Base-by-base conservation (phyloP, 2,888 invertebrate species). In the Neoscelio sp. region DNA sequence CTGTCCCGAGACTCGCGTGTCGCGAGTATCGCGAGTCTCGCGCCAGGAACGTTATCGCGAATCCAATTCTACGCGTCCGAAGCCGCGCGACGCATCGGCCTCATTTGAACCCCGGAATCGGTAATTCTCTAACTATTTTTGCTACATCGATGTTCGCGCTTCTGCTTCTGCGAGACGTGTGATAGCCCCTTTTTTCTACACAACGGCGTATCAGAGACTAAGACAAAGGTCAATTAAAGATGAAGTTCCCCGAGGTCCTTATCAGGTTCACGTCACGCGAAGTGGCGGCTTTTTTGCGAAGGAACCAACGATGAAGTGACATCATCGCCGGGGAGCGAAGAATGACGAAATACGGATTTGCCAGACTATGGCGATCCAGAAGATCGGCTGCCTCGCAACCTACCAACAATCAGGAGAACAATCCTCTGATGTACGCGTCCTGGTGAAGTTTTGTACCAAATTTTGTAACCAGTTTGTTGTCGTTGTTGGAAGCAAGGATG, bases 341-440 rank as follows among this genome's bases (percentile, higher is more conserved):
- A n/a, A 90, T 90, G 90, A 90, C 90, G 60, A 90, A 87, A 79
- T 90, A 90, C 87, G 88, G 89, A 44, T 86, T 90, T 68, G 89
- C 89, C 48, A 86, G 90, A 68, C 78, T 90, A 76, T 90, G 90
- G 90, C 87, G 90, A 38, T 85, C 89, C 67, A 84, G 90, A 68
- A 85, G 90, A 28, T 89, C 90, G 70, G 82, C 86, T 74, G 84
- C 86, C 50, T 85, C 87, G 35, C 90, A 89, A 70, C 87, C 88
- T 33, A 79, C 85, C 52, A 87, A 86, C 87, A 87, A 87, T 84
- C 90, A 89, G 88, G 90, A 90, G 82, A 90, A 88, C 89, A 90
- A 90, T 85, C 90, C 90, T 71, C 87, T 90, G 84, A 90, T 90
- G 90, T 90, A 90, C 85, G 89, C 62, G 64, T 12, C 35, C 30